Evolutionary conservation across 30 jellyfish, hydroid and myxozoan species (phyloP), one percentile per base, ranked within the genome.

Genomic region (Aurelia coerulea): DNA sequence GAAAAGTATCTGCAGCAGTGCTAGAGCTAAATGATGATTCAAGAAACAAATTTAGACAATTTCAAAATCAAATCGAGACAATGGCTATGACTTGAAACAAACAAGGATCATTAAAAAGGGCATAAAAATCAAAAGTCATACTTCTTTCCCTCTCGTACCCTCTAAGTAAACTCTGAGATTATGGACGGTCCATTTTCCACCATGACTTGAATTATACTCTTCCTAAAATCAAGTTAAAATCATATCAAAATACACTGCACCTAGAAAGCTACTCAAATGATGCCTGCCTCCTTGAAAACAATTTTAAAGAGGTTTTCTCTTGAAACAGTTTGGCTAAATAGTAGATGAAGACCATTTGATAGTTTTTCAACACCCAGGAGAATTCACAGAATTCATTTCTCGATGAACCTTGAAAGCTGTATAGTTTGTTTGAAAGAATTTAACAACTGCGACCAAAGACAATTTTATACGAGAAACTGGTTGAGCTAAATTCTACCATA

Each of bases 101-200:
- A 34, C 7, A 19, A 14, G 49, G 23, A 64, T 42, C 68, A 17
- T 23, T 33, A 77, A n/a, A 37, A 54, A 23, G 6, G 6, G 51
- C 51, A 1, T 14, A 63, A 41, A 63, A 17, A 6, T 11, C 80
- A 53, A 74, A 10, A 4, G 54, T 23, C 37, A 10, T 59, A 94
- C 99, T 96, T 94, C 99, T 78, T 88, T 83, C 39, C 99, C 99
- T 60, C 97, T 79, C 17, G 99, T 94, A 29, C 99, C 99, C 62
- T 94, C 99, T 9, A 94, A 88, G 68, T 94, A 94, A 16, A 94
- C 84, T 62, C 97, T 81, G 18, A 94, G 85, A 70, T 94, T 94
- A 52, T 89, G 95, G 31, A 94, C 94, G 10, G 99, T 83, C 99
- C 99, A 94, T 85, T 94, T 94, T 8, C 99, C 99, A 78, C 99